Evolutionary conservation across 2,888 invertebrate genomes (phyloP).

Genomic region (Apoda limacodes): DNA sequence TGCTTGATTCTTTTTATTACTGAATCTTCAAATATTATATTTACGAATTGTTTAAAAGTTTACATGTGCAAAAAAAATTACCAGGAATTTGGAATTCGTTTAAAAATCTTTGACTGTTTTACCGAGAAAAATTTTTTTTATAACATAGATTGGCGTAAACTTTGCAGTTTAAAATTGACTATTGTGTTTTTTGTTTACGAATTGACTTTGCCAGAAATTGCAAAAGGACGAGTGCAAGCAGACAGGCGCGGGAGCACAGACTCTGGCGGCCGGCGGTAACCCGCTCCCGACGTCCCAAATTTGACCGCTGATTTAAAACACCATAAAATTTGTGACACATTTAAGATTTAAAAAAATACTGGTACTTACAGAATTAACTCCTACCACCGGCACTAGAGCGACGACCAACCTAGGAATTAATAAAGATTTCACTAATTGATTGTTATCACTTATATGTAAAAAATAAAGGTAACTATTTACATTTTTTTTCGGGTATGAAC

Average conservation of each 20-base stretch:
- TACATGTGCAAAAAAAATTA: too few species aligned
- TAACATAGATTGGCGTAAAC: too few species aligned
- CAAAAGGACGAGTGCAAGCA: slow-evolving; percentile 52
- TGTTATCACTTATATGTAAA: slow-evolving; percentile 10
- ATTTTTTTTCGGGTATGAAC: too few species aligned
- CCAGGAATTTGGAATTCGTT: too few species aligned
- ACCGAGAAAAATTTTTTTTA: too few species aligned
- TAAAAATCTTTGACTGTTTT: too few species aligned
- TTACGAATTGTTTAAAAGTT: too few species aligned
- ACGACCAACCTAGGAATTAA: slow-evolving; percentile 48
- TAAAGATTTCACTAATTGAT: slow-evolving; percentile 13
- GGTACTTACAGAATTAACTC: slow-evolving; percentile 49
- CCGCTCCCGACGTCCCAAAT: slow-evolving; percentile 39
- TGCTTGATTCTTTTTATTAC: too few species aligned
- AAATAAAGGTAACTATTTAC: slow-evolving; percentile 12
- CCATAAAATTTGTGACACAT: slow-evolving; percentile 15
- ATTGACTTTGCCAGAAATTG: slow-evolving; percentile 51
- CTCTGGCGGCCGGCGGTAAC: slow-evolving; percentile 20
- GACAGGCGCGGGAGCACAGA: slow-evolving; percentile 39
- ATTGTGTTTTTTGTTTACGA: too few species aligned
- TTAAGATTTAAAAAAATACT: slow-evolving; percentile 14
- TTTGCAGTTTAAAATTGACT: too few species aligned
- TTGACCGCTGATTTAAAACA: slow-evolving; percentile 24
- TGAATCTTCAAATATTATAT: too few species aligned
- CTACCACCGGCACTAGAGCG: slow-evolving; percentile 43